Evolutionary conservation across 35 echinoderm and acorn worm genomes (phyloP).

Genomic region (Ophiothrix spiculata): DNA sequence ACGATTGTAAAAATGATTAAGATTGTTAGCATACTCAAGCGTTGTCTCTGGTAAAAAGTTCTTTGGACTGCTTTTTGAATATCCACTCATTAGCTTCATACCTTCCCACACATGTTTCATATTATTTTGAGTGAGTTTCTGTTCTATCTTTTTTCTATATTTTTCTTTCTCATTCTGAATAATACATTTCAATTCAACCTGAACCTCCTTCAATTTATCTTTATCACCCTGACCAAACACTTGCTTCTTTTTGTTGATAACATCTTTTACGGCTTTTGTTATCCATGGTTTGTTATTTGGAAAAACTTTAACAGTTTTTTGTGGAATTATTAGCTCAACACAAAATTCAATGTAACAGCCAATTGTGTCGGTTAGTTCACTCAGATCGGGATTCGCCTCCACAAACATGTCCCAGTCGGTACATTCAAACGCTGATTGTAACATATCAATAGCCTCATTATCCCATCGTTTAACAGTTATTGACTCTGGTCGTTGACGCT

Average conservation of each 20-base stretch:
- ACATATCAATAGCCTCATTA: slow-evolving; percentile 15
- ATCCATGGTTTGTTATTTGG: slow-evolving; percentile 66
- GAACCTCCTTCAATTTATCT: slow-evolving; percentile 37
- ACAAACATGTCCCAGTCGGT: slow-evolving; percentile 38
- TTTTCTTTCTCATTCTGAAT: slow-evolving; percentile 29
- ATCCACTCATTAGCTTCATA: slow-evolving; percentile 45
- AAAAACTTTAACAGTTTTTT: slow-evolving; percentile 41
- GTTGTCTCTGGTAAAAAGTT: slow-evolving; percentile 8
- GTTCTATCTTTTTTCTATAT: slow-evolving; percentile 51
- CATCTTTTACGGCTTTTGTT: slow-evolving; percentile 32
- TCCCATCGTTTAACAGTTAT: slow-evolving; percentile 22
- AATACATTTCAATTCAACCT: slow-evolving; percentile 21
- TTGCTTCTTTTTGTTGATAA: slow-evolving; percentile 57
- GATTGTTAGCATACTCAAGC: slow-evolving; percentile 43
- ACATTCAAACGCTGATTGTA: slow-evolving; percentile 28
- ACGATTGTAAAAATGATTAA: slow-evolving; percentile 59
- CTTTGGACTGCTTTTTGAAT: slow-evolving; percentile 11
- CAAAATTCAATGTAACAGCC: slow-evolving; percentile 58
- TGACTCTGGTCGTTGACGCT: slow-evolving; percentile 26
- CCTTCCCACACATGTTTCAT: slow-evolving; percentile 41
- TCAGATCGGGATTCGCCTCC: background rate
- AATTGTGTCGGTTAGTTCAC: slow-evolving; percentile 35
- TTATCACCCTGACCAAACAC: slow-evolving; percentile 29
- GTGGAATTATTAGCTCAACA: slow-evolving; percentile 9
- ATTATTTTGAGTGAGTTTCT: slow-evolving; percentile 39